Percentiles rank a stretch among this genome's conserved stretches.
phyloP scores from a whole-genome alignment of 2,113 vertebrate species.

The Phylloscopus whistleri region DNA sequence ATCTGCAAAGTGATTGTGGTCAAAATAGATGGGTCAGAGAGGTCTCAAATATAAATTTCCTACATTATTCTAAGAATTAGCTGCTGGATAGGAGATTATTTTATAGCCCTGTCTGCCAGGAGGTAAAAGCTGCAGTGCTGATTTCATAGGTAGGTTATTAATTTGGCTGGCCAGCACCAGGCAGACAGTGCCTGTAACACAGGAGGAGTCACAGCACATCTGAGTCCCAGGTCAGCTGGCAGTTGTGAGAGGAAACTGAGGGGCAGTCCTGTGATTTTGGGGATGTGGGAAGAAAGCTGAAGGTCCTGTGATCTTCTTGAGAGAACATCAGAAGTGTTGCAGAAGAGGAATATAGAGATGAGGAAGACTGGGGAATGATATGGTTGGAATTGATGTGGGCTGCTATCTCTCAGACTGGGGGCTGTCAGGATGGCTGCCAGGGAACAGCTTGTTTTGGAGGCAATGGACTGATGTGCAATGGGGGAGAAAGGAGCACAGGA shows the following conservation, averaged over 20 bases:
- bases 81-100: neutral
- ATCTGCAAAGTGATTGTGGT: neutral
- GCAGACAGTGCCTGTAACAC: neutral
- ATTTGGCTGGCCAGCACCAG: neutral
- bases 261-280: neutral
- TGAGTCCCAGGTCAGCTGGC: neutral
- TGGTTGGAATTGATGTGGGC: neutral
- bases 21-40: neutral
- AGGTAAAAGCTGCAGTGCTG: neutral
- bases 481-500: neutral
- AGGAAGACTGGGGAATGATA: neutral
- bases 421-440: neutral
- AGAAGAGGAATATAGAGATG: neutral
- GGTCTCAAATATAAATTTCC: neutral
- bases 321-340: neutral
- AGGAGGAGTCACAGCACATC: neutral
- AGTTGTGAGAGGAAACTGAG: neutral
- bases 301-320: neutral
- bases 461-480: rapidly evolving
- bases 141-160: neutral
- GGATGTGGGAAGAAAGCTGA: neutral
- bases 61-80: neutral
- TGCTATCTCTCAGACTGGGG: neutral
- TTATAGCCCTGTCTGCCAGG: neutral
- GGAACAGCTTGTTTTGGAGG: neutral